Evolutionary conservation across 2,888 invertebrate species (phyloP).

Genomic region (Platynereis dumerilii): DNA sequence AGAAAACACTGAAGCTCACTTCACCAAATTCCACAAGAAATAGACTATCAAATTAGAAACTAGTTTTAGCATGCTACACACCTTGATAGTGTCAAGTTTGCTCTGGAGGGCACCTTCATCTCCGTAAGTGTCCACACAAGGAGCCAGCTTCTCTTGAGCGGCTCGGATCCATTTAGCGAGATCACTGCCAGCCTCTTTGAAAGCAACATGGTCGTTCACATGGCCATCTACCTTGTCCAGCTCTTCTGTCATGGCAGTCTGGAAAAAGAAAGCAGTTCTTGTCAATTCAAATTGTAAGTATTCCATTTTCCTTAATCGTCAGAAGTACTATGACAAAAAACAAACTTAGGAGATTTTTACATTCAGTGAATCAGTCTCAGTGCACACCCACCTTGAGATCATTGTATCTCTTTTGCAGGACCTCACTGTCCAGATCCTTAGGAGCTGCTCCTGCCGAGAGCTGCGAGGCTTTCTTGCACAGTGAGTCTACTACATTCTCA

Average conservation of each 20-base stretch:
- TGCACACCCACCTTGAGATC: no score
- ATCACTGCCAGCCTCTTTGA: constrained; percentile 89
- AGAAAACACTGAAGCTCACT: no score
- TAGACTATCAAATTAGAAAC: no score
- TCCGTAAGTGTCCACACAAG: constrained; percentile 90
- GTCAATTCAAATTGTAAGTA: no score
- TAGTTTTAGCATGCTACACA: no score
- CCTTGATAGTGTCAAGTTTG: constrained; percentile 75
- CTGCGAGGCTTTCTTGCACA: constrained; percentile 90
- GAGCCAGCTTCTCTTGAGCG: constrained; percentile 87
- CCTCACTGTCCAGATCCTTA: no score
- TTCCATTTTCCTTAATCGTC: no score
- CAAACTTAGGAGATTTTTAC: no score
- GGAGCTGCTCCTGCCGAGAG: constrained; percentile 75
- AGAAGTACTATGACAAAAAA: no score
- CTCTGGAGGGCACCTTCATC: constrained; percentile 75
- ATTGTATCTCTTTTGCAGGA: no score
- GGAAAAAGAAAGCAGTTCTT: neutral
- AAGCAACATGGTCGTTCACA: constrained; percentile 72
- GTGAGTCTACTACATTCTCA: constrained; percentile 96
- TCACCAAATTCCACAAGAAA: no score
- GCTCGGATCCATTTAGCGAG: constrained; percentile 90
- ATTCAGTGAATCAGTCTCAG: no score
- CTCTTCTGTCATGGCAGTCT: constrained; percentile 1
- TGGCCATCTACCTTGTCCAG: neutral